Evolutionary conservation across 2,888 invertebrate genomes (phyloP), one percentile per base, ranked within the genome.

Genomic region (Acrobasis suavella): DNA sequence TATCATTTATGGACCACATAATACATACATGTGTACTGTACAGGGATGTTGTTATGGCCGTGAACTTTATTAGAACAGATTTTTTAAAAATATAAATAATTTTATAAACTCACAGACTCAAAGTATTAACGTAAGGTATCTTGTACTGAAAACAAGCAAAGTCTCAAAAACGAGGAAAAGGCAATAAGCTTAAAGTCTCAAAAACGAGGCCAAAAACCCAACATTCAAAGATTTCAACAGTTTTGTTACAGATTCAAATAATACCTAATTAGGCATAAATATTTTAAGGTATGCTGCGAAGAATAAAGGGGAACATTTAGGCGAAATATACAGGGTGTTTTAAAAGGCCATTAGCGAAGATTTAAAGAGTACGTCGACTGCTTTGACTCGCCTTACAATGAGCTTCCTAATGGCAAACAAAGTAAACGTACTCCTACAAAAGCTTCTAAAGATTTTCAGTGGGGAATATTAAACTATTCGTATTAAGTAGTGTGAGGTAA

Each of bases 271-370:
- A 69, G 60, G 63, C 64, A 64, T 78, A 76, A 81, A 82, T 78
- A 82, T 82, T 84, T 82, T 76, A 82, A 80, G 76, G 79, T 77
- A 74, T 75, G 74, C 73, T 72, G 68, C 68, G 68, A 71, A 70
- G 70, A 75, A 77, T 75, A 78, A 77, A 75, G 77, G 78, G 75
- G 72, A 78, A 72, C 77, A 76, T 83, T 86, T 78, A 71, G 74
- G 72, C 68, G 64, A 78, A 83, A 87, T 86, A 83, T 85, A 86
- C 83, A 79, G 83, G 81, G 72, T 82, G 81, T 83, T 88, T 87
- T 85, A 87, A 86, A 86, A 84, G 86, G 79, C 83, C 85, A 87
- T 88, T 87, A 87, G 80, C 70, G 85, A 85, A 87, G 87, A 88
- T 88, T 87, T 88, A 87, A 85, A 84, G 86, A 84, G 84, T 83